Evolutionary conservation across 2,113 vertebrate genomes (phyloP).

Genomic region (Octodon degus): DNA sequence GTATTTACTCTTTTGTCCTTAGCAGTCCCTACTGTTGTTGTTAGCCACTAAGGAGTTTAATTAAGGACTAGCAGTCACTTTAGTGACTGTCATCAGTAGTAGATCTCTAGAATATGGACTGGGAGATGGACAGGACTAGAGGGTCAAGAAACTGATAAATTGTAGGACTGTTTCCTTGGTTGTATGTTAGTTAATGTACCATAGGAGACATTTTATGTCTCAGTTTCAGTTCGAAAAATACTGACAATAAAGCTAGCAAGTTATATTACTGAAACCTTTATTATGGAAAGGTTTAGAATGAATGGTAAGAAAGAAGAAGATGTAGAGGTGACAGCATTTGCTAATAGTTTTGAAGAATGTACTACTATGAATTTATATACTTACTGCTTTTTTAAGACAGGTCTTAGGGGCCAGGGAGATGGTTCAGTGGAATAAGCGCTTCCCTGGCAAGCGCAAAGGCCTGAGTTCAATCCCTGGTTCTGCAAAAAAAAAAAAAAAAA

Average conservation of each 20-base stretch:
- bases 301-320: neutral
- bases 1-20: neutral
- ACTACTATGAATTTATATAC: neutral
- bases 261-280: neutral
- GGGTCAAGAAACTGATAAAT: neutral
- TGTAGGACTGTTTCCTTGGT: neutral
- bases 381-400: neutral
- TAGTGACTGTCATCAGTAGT: neutral
- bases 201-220: neutral
- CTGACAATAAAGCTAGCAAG: neutral
- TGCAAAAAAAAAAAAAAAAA: neutral
- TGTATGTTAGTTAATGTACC: neutral
- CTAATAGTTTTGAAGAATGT: neutral
- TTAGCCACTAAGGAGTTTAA: conserved; percentile 10
- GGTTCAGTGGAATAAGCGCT: too few relatives aligned
- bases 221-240: conserved; percentile 19
- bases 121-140: neutral
- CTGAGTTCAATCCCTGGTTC: too few relatives aligned
- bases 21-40: neutral
- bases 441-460: too few relatives aligned
- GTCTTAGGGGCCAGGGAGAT: neutral
- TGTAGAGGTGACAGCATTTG: neutral
- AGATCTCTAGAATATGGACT: neutral
- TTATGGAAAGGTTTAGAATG: neutral
- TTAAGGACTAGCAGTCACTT: neutral